Conservation (phyloP, 2,113 vertebrate genomes). For the Craseonycteris thonglongyai region DNA sequence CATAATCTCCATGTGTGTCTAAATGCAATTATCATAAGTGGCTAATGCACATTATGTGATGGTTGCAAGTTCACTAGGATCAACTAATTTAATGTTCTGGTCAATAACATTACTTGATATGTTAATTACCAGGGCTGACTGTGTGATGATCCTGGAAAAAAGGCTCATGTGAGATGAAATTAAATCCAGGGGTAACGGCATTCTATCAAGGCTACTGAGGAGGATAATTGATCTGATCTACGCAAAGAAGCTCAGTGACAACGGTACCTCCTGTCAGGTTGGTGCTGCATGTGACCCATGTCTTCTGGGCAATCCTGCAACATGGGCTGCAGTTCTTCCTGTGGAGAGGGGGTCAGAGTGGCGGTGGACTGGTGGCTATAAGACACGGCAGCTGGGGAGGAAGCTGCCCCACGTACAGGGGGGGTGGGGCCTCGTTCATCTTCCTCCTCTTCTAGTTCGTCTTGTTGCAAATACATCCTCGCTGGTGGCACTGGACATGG, state of each 20-base stretch:
- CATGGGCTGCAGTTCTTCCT: constrained; percentile 97
- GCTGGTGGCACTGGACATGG: constrained; percentile 92
- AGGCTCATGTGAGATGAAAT: neutral
- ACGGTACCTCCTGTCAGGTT: constrained; percentile 89
- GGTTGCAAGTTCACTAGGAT: constrained; percentile 74
- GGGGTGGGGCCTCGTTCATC: constrained; percentile 96
- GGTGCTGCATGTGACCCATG: constrained; percentile 78
- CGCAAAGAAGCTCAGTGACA: neutral
- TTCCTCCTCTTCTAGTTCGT: constrained; percentile 92
- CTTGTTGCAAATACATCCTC: constrained; percentile 97
- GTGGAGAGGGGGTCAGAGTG: constrained; percentile 96
- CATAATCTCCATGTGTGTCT: constrained; percentile 70
- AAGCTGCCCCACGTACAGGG: constrained; percentile 93
- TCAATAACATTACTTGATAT: constrained; percentile 68
- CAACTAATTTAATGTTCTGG: constrained; percentile 72
- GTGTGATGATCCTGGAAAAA: constrained; percentile 27
- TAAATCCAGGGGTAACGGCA: neutral
- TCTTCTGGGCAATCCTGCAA: constrained; percentile 90
- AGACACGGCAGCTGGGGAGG: constrained; percentile 96
- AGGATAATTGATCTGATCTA: neutral
- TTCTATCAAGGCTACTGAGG: neutral
- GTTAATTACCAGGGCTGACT: constrained; percentile 63
- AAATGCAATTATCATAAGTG: constrained; percentile 63
- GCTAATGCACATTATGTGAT: constrained; percentile 73
- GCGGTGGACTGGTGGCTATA: constrained; percentile 99